Base-by-base conservation (phyloP, 2,113 vertebrate species). In the Elephas maximus region DNA sequence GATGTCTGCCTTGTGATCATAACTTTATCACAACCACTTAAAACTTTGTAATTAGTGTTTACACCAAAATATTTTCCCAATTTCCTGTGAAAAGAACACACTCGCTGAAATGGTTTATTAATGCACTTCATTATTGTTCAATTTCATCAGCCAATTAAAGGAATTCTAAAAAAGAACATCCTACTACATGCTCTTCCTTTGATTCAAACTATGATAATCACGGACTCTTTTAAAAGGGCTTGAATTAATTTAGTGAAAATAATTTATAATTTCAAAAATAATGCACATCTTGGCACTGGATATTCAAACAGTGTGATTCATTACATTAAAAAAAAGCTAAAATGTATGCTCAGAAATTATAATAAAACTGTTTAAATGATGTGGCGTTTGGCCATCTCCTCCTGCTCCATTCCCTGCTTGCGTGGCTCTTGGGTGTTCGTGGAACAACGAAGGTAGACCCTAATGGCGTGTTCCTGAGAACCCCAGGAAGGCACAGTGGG, bases 11-110 rank as follows among this genome's bases (percentile, higher is more conserved):
- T 85, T 88, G 45, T 30, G 53, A 21, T 81, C 11, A 17, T n/a
- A 63, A 18, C 8, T 33, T 88, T 45, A 26, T 51, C 87, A 78
- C 6, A 8, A 60, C 88, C 57, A 0, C 45, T 74, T 87, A 48
- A 44, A 71, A 51, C 94, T 8, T 74, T 79, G 51, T 73, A 97
- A 97, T 24, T 90, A 51, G 71, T 92, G 73, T 88, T 96, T 94
- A n/a, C 51, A 78, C 71, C 79, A 69, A 78, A 95, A 93, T 10
- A 51, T 77, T 41, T 9, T 73, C 48, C 0, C 60, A 37, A 37
- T 65, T 95, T 95, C 48, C 84, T 94, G 74, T 81, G 94, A 63
- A 94, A 96, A 96, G 83, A 77, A 44, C 86, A 79, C 1, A 45
- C 37, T 83, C 93, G 74, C 24, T 81, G 78, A 96, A 97, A 53